Evolutionary conservation across 1,140 invertebrate genomes (phyloP).

Genomic region (Campoletis sonorensis): DNA sequence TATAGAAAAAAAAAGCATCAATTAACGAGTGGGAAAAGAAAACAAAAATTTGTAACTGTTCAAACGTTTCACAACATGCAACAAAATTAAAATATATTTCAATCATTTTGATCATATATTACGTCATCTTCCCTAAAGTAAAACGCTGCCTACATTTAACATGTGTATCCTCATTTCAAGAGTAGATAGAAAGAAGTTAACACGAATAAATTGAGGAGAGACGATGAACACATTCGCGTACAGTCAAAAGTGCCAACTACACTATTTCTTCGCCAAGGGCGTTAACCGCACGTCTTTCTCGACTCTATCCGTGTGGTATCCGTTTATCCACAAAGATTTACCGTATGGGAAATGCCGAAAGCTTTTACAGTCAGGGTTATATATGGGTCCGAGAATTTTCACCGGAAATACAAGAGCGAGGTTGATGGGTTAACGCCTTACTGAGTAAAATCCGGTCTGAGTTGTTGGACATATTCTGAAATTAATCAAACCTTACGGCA

Average conservation of each 20-base stretch:
- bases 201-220: too few relatives aligned
- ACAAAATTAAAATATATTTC: background rate
- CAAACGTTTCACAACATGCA: too few relatives aligned
- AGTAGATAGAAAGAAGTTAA: too few relatives aligned
- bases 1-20: too few relatives aligned
- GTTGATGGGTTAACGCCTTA: background rate
- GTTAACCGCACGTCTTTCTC: background rate
- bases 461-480: background rate
- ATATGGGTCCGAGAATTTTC: background rate
- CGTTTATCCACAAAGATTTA: constrained; percentile 2
- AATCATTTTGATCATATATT: background rate
- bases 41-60: too few relatives aligned
- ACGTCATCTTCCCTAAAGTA: too few relatives aligned
- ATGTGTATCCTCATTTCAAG: too few relatives aligned
- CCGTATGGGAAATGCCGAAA: background rate
- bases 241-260: too few relatives aligned
- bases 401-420: background rate
- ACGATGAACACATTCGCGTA: too few relatives aligned
- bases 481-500: background rate
- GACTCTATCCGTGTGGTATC: background rate
- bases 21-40: too few relatives aligned
- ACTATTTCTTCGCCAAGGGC: too few relatives aligned
- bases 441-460: constrained; percentile 7
- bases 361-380: background rate
- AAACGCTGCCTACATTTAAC: too few relatives aligned